These are phyloP conservation scores for Diachrysia chrysitis DNA, from an alignment of 2,888 invertebrate species.

Conservation along the genomic window DNA sequence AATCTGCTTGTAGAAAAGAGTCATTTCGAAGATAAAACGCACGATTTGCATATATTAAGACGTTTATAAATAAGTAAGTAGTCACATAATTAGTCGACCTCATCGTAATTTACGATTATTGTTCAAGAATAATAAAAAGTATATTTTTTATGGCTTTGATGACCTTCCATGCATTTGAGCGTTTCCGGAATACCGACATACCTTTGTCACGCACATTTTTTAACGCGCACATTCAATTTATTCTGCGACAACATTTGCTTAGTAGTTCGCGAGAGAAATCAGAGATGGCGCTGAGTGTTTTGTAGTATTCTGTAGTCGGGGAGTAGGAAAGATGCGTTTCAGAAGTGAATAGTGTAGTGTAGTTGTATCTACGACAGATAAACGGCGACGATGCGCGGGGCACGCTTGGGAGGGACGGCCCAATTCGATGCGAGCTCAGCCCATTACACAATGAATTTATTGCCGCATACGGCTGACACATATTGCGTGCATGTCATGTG, in stretches of 20 bases:
- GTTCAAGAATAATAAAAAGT: slow-evolving; percentile 62
- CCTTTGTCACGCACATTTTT: slow-evolving; percentile 70
- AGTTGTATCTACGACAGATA: slow-evolving; percentile 71
- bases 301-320: slow-evolving; percentile 12
- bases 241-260: slow-evolving; percentile 3
- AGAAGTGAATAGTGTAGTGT: slow-evolving; percentile 68
- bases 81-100: slow-evolving; percentile 36
- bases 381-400: slow-evolving; percentile 76
- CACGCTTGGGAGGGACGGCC: slow-evolving; percentile 86
- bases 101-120: slow-evolving; percentile 52
- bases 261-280: slow-evolving; percentile 26
- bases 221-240: slow-evolving; percentile 27
- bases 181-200: slow-evolving; percentile 76
- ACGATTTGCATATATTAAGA: slow-evolving; percentile 37
- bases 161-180: slow-evolving; percentile 82
- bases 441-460: slow-evolving; percentile 88
- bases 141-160: slow-evolving; percentile 65
- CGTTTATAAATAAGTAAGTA: slow-evolving; percentile 24
- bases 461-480: slow-evolving; percentile 82
- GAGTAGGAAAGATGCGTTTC: slow-evolving; percentile 74
- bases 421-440: slow-evolving; percentile 82
- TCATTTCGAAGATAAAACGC: slow-evolving; percentile 22
- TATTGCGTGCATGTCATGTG: slow-evolving; percentile 82
- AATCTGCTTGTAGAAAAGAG: slow-evolving; percentile 34
- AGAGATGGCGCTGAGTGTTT: slow-evolving; percentile 56